Percentiles rank a stretch among this genome's conserved stretches.
These are phyloP conservation scores for Jacana jacana DNA, from an alignment of 2,113 vertebrate species.

Conservation along the genomic window DNA sequence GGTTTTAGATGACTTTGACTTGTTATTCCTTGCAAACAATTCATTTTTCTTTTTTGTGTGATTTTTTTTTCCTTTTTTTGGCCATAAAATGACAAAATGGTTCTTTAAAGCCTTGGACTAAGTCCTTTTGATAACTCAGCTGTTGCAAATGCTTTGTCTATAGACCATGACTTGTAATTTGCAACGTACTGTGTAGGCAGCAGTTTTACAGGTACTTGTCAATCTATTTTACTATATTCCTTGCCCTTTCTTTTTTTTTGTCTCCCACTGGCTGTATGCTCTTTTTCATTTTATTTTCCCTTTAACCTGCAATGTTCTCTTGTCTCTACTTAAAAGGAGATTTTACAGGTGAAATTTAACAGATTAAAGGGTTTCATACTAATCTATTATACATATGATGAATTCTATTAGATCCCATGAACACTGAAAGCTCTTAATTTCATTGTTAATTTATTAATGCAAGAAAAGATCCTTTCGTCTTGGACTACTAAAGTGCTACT, in stretches of 20 bases:
- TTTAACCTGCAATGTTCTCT: not conserved
- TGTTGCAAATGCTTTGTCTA: slow-evolving; percentile 1
- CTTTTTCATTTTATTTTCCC: not conserved
- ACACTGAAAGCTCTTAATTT: not conserved
- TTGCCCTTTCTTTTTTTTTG: not conserved
- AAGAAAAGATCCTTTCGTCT: not conserved
- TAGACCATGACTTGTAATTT: slow-evolving; percentile 33
- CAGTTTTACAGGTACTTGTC: slow-evolving; percentile 25
- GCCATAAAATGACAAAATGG: not conserved
- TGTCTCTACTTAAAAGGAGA: not conserved
- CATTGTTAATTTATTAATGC: not conserved
- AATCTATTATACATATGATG: not conserved
- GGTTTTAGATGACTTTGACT: not conserved
- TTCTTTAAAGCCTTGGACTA: not conserved
- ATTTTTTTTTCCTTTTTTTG: not conserved
- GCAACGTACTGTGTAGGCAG: not conserved
- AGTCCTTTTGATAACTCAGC: not conserved
- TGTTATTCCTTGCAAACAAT: not conserved
- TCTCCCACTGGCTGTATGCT: not conserved
- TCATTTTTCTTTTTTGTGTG: not conserved
- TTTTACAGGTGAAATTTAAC: not conserved
- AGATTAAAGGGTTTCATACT: not conserved
- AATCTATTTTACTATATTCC: slow-evolving; percentile 9
- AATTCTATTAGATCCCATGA: not conserved
- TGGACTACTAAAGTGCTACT: not conserved